phyloP scores from a whole-genome alignment of 23 tunicate species.

The Diplosoma virens region DNA sequence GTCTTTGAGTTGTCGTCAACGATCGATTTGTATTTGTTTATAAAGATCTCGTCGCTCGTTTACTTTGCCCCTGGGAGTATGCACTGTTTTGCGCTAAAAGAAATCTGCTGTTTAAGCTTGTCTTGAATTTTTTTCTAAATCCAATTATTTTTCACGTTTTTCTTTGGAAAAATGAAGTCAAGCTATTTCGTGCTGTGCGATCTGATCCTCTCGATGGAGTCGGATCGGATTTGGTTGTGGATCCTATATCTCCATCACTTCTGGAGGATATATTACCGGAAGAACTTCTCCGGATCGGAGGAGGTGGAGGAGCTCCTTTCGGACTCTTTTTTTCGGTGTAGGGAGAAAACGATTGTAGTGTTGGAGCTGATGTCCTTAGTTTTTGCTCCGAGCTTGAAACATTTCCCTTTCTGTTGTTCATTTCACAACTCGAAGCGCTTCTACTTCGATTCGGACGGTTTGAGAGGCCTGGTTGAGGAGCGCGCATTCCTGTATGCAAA shows the following conservation, averaged over 20 bases:
- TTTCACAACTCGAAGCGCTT: neutral
- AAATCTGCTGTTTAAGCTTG: too few species aligned
- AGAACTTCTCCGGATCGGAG: conserved; percentile 42
- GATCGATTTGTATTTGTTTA: too few species aligned
- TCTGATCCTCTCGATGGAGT: conserved; percentile 3
- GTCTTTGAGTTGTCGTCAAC: too few species aligned
- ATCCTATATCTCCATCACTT: conserved; percentile 14
- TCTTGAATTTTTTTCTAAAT: too few species aligned
- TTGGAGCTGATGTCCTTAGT: neutral
- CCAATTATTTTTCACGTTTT: neutral
- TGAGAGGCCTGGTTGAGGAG: conserved; percentile 31
- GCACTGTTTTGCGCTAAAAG: too few species aligned
- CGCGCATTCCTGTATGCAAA: conserved; percentile 52
- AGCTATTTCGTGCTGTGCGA: neutral
- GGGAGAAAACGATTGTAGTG: neutral
- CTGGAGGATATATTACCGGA: conserved; percentile 37
- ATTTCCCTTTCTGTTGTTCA: neutral
- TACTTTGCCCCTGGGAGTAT: too few species aligned
- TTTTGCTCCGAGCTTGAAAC: too few species aligned
- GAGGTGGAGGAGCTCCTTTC: conserved; percentile 44
- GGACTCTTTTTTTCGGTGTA: neutral
- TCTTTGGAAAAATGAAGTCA: conserved; percentile 33
- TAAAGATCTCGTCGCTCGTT: too few species aligned
- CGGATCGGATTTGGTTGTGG: conserved; percentile 34
- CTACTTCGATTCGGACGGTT: conserved; percentile 15